phyloP scores from a whole-genome alignment of 2,113 vertebrate species.

The Odontesthes bonariensis region DNA sequence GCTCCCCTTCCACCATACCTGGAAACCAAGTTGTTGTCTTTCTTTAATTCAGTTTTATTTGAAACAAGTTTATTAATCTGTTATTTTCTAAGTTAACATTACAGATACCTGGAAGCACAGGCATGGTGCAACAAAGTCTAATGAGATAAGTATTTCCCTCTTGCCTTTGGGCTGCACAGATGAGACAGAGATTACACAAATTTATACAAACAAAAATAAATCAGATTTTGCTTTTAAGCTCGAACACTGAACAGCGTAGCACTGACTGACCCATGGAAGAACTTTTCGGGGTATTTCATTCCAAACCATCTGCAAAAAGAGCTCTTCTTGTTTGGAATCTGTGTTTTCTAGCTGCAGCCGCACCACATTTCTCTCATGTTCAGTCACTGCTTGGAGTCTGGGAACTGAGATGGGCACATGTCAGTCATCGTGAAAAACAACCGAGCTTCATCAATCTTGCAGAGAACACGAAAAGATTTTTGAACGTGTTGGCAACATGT shows the following conservation, averaged over 20 bases:
- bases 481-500: neutral
- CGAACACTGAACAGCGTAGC: neutral
- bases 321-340: conserved; percentile 2
- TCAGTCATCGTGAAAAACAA: neutral
- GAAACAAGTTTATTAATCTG: neutral
- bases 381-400: conserved; percentile 38
- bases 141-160: conserved; percentile 56
- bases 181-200: conserved; percentile 3
- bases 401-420: conserved; percentile 62
- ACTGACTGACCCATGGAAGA: conserved; percentile 63
- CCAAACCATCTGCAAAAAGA: conserved; percentile 56
- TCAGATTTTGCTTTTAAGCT: neutral
- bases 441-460: neutral
- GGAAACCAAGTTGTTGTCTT: conserved; percentile 1
- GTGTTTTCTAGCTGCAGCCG: conserved; percentile 50
- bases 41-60: neutral
- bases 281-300: conserved; percentile 26
- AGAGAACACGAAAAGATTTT: neutral
- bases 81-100: neutral
- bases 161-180: conserved; percentile 46
- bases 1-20: conserved; percentile 68
- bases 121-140: conserved; percentile 67
- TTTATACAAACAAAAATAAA: neutral
- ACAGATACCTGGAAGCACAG: conserved; percentile 79
- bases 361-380: conserved; percentile 39